phyloP scores from a whole-genome alignment of 2,113 vertebrate species.

The Setophaga coronata region DNA sequence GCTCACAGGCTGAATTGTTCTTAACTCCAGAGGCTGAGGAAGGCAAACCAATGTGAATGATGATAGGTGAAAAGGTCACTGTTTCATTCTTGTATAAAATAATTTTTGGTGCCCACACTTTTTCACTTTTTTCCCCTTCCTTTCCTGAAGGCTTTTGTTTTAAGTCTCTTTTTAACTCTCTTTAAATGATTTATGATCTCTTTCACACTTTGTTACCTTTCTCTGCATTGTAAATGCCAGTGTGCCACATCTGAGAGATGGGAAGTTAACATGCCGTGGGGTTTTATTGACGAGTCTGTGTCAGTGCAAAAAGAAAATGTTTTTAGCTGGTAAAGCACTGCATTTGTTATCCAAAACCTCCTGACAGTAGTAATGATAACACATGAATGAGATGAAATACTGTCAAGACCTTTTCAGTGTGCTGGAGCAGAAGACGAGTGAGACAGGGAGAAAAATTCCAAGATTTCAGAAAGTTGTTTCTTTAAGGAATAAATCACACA shows the following conservation, averaged over 20 bases:
- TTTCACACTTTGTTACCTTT: constrained; percentile 65
- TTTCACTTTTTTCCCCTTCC: neutral
- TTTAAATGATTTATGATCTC: constrained; percentile 66
- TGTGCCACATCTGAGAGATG: constrained; percentile 59
- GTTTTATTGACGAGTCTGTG: constrained; percentile 62
- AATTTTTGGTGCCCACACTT: constrained; percentile 36
- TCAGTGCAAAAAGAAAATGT: constrained; percentile 39
- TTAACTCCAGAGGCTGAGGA: constrained; percentile 40
- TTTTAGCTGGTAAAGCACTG: constrained; percentile 55
- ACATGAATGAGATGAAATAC: constrained; percentile 51
- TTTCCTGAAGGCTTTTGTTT: constrained; percentile 52
- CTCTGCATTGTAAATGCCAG: constrained; percentile 64
- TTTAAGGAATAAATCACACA: neutral
- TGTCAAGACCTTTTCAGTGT: constrained; percentile 37
- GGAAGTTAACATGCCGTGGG: constrained; percentile 62
- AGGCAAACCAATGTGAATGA: constrained; percentile 59
- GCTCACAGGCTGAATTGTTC: constrained; percentile 32
- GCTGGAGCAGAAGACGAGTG: neutral
- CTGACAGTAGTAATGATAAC: constrained; percentile 58
- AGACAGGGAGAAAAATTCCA: neutral
- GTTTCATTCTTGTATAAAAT: constrained; percentile 58
- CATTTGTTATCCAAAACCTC: constrained; percentile 68
- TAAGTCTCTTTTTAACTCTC: constrained; percentile 53
- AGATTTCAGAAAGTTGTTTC: neutral
- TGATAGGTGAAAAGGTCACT: constrained; percentile 67